A percentile compares a stretch with the other conserved stretches of the same genome.
Conservation (phyloP, 2,113 vertebrate species). For the Corvus hawaiiensis region DNA sequence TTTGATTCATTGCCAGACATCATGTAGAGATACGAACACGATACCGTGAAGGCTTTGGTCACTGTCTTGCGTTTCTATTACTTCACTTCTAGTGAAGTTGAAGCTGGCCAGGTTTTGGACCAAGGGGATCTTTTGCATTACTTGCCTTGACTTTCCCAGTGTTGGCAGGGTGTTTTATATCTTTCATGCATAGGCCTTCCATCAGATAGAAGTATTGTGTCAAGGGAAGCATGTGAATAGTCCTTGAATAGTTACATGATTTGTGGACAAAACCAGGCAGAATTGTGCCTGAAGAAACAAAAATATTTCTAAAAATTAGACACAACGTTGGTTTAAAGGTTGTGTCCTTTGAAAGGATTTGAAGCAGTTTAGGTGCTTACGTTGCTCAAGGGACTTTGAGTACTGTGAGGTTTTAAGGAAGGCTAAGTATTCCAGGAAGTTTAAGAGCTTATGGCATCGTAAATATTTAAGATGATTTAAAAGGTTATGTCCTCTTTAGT, state of each 20-base stretch:
- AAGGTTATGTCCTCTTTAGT: constrained; percentile 67
- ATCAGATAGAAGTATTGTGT: background rate
- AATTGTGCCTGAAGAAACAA: constrained; percentile 30
- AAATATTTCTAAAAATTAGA: constrained; percentile 51
- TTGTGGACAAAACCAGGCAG: background rate
- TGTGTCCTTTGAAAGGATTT: constrained; percentile 68
- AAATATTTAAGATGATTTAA: constrained; percentile 73
- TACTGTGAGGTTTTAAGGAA: constrained; percentile 58
- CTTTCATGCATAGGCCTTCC: background rate
- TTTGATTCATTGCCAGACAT: background rate
- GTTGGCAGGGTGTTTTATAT: background rate
- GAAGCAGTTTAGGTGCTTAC: constrained; percentile 58
- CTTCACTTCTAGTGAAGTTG: background rate
- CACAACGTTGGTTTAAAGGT: constrained; percentile 37
- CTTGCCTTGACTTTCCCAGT: background rate
- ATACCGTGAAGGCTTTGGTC: background rate
- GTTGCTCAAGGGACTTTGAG: constrained; percentile 52
- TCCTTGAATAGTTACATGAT: background rate
- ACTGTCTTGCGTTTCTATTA: background rate
- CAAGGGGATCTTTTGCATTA: background rate
- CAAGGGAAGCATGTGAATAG: constrained; percentile 4
- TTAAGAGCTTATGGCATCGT: constrained; percentile 69
- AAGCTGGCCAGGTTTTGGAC: background rate
- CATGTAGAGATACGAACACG: background rate
- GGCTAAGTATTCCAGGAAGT: constrained; percentile 68